Evolutionary conservation across 2,797 vertebrate species (phyloP), one percentile per base, ranked within the genome.

Genomic region (Dallia pectoralis): DNA sequence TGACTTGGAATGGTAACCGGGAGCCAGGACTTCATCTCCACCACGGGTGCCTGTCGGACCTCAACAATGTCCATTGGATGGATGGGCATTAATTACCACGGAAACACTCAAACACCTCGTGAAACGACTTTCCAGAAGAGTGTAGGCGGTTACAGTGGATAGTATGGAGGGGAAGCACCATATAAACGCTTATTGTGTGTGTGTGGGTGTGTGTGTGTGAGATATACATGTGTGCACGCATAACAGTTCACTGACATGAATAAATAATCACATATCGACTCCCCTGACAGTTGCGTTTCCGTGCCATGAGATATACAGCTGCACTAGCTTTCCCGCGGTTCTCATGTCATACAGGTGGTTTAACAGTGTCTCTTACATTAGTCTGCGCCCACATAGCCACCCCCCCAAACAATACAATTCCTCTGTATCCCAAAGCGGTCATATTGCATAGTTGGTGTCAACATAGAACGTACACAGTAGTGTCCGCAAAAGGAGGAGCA

Each of bases 341-440:
- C 47, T 59, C 67, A 69, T 71, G 68, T 15, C 71, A 67, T 18
- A 74, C 47, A 61, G 56, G 40, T 70, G 70, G 78, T 81, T 82
- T 75, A 77, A 67, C 44, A 70, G 53, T 25, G 59, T 47, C 71
- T 80, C 51, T 72, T 67, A 75, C 9, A 61, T 44, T 59, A 61
- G 68, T 79, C 65, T 32, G 77, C 82, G 64, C 86, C 83, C 82
- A 82, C 81, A 19, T 9, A 64, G 11, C 67, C 1, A 25, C 14
- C 66, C 49, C 49, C 82, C 75, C 77, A 59, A 80, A 77, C 69
- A 76, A 80, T 73, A 71, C 84, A 82, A 49, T 75, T 64, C 76
- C 70, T 79, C 73, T 51, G 71, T 64, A 29, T 83, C 80, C 78
- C 77, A 47, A 40, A 16, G 74, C 44, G n/a, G 29, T 59, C 15